phyloP scores from a whole-genome alignment of 2,113 vertebrate genomes.

The Pholis gunnellus region DNA sequence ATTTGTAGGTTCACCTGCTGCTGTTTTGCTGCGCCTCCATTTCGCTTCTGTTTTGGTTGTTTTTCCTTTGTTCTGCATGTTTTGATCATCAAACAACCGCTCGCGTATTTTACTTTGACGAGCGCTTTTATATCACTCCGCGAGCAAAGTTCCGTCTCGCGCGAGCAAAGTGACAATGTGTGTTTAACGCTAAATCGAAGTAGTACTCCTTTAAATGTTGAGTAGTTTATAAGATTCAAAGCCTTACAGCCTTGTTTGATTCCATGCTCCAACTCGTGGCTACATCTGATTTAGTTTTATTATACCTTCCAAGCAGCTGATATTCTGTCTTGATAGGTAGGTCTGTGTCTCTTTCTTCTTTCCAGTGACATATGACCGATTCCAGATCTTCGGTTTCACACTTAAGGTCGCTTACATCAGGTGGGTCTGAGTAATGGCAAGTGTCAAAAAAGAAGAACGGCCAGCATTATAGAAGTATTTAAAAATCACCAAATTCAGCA shows the following conservation, averaged over 20 bases:
- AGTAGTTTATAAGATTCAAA: neutral
- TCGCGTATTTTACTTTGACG: too few relatives aligned
- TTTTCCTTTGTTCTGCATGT: too few relatives aligned
- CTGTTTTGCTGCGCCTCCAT: too few relatives aligned
- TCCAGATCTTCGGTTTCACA: conserved; percentile 78
- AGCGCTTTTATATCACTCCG: too few relatives aligned
- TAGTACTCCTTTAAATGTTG: neutral
- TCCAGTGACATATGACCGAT: conserved; percentile 75
- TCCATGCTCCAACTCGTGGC: neutral
- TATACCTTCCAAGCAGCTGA: conserved; percentile 72
- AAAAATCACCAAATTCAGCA: neutral
- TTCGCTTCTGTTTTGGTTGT: too few relatives aligned
- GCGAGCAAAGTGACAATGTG: neutral
- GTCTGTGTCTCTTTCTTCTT: neutral
- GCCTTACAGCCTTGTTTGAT: neutral
- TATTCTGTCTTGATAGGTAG: neutral
- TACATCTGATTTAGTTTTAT: neutral
- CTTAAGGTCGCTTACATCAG: conserved; percentile 56
- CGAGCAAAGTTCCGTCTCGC: too few relatives aligned
- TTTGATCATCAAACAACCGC: too few relatives aligned
- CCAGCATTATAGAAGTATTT: neutral
- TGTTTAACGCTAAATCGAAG: neutral
- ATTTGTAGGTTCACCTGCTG: too few relatives aligned
- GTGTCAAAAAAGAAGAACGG: neutral
- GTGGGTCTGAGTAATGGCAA: conserved; percentile 63